A percentile compares a stretch with the other conserved stretches of the same genome.
Evolutionary conservation across 2,113 vertebrate species (phyloP).

Genomic region (Labeo catla): DNA sequence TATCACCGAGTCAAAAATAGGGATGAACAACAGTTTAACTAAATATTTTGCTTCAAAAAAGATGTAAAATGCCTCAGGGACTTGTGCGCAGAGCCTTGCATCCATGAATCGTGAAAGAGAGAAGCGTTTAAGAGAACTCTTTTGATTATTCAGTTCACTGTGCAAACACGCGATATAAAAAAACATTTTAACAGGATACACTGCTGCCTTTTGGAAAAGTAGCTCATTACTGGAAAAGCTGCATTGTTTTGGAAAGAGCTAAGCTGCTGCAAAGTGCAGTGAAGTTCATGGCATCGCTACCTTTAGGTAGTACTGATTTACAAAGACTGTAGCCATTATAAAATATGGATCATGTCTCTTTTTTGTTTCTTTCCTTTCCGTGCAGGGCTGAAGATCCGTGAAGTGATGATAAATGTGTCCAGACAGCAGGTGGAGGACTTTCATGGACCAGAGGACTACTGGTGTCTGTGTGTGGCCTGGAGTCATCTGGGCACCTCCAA

Average conservation of each 20-base stretch:
- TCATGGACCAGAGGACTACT: slow-evolving; percentile 93
- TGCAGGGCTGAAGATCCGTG: slow-evolving; percentile 89
- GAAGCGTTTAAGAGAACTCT: not conserved
- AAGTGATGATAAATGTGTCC: slow-evolving; percentile 95
- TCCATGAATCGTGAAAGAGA: not conserved
- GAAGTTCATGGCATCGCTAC: too few relatives aligned
- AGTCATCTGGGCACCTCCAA: slow-evolving; percentile 95
- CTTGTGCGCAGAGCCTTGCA: not conserved
- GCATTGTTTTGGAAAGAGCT: not conserved
- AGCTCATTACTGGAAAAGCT: not conserved
- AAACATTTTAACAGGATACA: not conserved
- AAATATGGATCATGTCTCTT: not conserved
- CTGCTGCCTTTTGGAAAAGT: not conserved
- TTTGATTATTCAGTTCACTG: not conserved
- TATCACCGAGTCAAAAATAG: not conserved
- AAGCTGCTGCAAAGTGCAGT: not conserved
- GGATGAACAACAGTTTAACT: not conserved
- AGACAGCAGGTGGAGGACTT: slow-evolving; percentile 98
- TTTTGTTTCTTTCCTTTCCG: slow-evolving; percentile 3
- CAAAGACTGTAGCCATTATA: not conserved
- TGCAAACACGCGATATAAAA: not conserved
- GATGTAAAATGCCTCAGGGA: not conserved
- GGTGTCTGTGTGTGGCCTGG: slow-evolving; percentile 97
- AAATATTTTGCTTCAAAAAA: not conserved
- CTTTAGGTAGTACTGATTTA: not conserved